Evolutionary conservation across 2,797 vertebrate species (phyloP), one percentile per base, ranked within the genome.

Genomic region (Lutjanus argentimaculatus): DNA sequence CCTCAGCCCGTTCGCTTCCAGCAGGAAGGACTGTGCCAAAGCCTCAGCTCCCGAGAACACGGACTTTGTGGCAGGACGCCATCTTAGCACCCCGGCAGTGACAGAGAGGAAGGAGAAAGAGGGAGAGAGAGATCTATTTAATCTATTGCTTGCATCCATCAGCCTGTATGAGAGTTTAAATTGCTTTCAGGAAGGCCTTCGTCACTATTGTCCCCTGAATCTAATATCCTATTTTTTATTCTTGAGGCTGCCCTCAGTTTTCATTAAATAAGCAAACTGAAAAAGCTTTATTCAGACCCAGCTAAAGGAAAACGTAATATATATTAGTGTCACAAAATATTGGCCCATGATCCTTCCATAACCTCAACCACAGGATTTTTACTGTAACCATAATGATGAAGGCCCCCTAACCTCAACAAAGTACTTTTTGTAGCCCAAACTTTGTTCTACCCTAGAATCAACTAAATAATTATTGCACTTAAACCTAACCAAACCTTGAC

Each of bases 1-100:
- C 16, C 17, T 46, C 36, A 45, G 36, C 36, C 58, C 63, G 70
- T 19, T 72, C 8, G 15, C 59, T 30, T 64, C 51, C 19, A 63
- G 43, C 62, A 19, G 48, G 56, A 16, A 17, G n/a, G 62, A 55
- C 59, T 48, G 63, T 72, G 84, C 69, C 83, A 83, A 73, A 12
- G 16, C 59, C 64, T 72, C 74, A 40, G 69, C 53, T 67, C 51
- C 51, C 2, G 21, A 73, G 72, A 75, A 67, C 40, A 64, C 15
- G 55, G 64, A 77, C n/a, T 69, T 30, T 17, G 69, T 84, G 89
- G 80, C 88, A 75, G 81, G 79, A 62, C 17, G 77, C 87, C 87
- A 86, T 83, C 68, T 85, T 79, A 68, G 66, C 79, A 40, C 52
- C 65, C 40, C 14, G 12, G 13, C 52, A 45, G 30, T 55, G 55